Evolutionary conservation across 2,888 invertebrate genomes (phyloP).

Genomic region (Amphipyra berbera): DNA sequence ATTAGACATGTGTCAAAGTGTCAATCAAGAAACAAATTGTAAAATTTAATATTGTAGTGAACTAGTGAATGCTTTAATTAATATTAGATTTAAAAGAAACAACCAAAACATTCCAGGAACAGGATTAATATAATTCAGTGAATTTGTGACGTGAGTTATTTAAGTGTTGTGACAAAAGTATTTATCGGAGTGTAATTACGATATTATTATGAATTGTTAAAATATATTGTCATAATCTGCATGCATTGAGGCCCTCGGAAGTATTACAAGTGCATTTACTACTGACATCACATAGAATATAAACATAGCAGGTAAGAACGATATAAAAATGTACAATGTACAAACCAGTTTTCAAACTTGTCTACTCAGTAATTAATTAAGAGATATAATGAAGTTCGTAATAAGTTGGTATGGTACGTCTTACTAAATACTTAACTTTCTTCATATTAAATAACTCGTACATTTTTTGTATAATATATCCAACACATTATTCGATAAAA

Average conservation of each 20-base stretch:
- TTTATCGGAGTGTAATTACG: slow-evolving; percentile 29
- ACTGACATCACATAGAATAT: slow-evolving; percentile 7
- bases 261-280: slow-evolving; percentile 28
- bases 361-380: background rate
- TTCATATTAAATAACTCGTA: background rate
- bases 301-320: slow-evolving; percentile 37
- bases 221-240: slow-evolving; percentile 35
- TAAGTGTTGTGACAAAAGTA: slow-evolving; percentile 16
- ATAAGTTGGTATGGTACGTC: background rate
- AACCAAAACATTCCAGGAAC: slow-evolving; percentile 33
- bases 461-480: no score
- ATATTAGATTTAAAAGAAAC: background rate
- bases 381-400: background rate
- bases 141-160: slow-evolving; percentile 26
- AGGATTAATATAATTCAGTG: slow-evolving; percentile 27
- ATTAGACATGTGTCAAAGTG: slow-evolving; percentile 5
- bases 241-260: slow-evolving; percentile 15
- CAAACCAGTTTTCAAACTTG: slow-evolving; percentile 31
- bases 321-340: background rate
- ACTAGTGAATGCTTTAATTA: no score
- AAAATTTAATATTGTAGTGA: slow-evolving; percentile 13
- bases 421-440: slow-evolving; percentile 3
- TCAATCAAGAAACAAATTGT: slow-evolving; percentile 8
- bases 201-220: slow-evolving; percentile 36
- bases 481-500: no score